Percentiles rank a stretch among this genome's conserved stretches.
These are phyloP conservation scores for Stomatorhinus ivindoensis DNA, from an alignment of 2,113 vertebrate species.

Conservation along the genomic window DNA sequence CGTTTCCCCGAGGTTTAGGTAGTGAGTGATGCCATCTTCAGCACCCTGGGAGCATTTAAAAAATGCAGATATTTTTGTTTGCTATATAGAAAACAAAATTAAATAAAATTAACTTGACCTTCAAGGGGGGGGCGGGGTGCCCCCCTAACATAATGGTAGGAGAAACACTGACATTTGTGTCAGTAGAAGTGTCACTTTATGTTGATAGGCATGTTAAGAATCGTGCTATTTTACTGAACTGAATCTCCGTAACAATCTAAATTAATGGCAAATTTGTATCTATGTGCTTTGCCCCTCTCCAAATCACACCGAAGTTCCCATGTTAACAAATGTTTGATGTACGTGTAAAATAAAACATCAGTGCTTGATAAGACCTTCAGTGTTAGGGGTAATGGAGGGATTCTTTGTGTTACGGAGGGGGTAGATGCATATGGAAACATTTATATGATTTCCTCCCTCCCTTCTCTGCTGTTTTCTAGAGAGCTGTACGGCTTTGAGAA, in stretches of 20 bases:
- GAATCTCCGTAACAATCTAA: background rate
- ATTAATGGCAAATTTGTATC: background rate
- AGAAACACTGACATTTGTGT: background rate
- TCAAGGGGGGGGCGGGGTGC: too few species aligned
- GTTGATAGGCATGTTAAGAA: background rate
- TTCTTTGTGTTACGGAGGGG: background rate
- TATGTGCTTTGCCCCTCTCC: background rate
- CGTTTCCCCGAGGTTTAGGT: too few species aligned
- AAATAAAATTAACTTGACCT: too few species aligned
- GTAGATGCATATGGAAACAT: background rate
- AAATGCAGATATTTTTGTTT: too few species aligned
- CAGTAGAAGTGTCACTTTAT: background rate
- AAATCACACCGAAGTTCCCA: background rate
- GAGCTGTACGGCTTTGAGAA: constrained; percentile 81
- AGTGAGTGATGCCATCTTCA: too few species aligned
- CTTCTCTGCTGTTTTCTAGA: constrained; percentile 47
- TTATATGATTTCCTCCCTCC: background rate
- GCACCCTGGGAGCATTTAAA: too few species aligned
- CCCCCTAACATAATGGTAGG: too few species aligned
- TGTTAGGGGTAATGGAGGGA: background rate
- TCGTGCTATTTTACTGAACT: background rate
- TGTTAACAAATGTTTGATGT: background rate
- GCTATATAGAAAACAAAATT: too few species aligned
- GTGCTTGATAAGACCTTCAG: background rate
- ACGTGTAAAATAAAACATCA: background rate